phyloP scores from a whole-genome alignment of 1,140 invertebrate genomes.

The Anoplolepis gracilipes region DNA sequence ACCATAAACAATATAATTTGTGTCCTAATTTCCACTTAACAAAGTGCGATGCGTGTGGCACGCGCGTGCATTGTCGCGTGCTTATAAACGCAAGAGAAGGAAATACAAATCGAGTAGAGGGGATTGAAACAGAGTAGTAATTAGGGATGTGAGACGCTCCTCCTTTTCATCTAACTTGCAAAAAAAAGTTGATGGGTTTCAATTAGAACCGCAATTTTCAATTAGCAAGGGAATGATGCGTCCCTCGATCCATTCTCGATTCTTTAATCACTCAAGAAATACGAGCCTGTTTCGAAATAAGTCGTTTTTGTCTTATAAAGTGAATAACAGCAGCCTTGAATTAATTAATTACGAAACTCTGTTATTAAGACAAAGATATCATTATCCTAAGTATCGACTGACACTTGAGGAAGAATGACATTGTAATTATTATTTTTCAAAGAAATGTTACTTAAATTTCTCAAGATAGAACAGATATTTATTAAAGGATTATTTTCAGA shows the following conservation, averaged over 20 bases:
- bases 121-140: constrained; percentile 41
- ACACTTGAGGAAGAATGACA: too few relatives aligned
- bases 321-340: not conserved
- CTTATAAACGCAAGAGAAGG: constrained; percentile 2
- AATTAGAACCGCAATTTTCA: constrained; percentile 55
- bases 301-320: not conserved
- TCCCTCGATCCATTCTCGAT: constrained; percentile 23
- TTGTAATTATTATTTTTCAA: not conserved
- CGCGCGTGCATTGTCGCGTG: constrained; percentile 71
- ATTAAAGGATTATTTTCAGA: not conserved
- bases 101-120: not conserved
- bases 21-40: constrained; percentile 66
- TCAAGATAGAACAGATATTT: not conserved
- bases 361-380: not conserved
- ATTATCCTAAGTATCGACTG: not conserved
- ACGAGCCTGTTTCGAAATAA: not conserved
- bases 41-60: constrained; percentile 62
- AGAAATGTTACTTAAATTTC: not conserved
- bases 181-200: not conserved
- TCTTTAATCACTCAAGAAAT: not conserved
- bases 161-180: too few relatives aligned
- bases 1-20: constrained; percentile 60
- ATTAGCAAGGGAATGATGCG: constrained; percentile 42
- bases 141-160: constrained; percentile 54
- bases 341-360: not conserved